phyloP scores from a whole-genome alignment of 2,113 vertebrate genomes.

The Okapia johnstoni region DNA sequence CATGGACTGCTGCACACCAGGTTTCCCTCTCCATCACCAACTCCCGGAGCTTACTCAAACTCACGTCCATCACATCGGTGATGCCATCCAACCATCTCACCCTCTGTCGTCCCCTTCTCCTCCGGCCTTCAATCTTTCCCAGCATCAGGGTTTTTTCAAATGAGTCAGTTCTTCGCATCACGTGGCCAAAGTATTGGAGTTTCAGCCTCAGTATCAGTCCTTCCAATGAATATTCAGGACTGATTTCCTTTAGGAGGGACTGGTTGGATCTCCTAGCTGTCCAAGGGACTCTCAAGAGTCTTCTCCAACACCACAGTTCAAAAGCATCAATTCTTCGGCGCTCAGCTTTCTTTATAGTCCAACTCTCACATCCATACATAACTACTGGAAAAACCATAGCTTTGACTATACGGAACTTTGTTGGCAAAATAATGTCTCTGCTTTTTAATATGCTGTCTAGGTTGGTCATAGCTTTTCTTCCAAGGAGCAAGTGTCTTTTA shows the following conservation, averaged over 20 bases:
- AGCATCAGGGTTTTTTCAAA: neutral
- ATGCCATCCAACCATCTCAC: neutral
- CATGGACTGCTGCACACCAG: neutral
- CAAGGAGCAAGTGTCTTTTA: constrained; percentile 75
- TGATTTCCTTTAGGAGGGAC: neutral
- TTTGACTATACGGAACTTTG: neutral
- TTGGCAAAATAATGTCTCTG: neutral
- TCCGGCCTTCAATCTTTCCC: neutral
- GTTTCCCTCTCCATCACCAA: neutral
- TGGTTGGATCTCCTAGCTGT: neutral
- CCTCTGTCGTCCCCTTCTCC: neutral
- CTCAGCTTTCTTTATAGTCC: neutral
- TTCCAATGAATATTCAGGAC: neutral
- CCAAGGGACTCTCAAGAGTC: constrained; percentile 74
- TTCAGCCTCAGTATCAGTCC: neutral
- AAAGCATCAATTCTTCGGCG: neutral
- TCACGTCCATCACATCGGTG: neutral
- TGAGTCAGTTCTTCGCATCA: neutral
- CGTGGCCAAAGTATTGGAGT: neutral
- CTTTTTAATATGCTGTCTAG: neutral
- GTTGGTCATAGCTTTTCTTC: neutral
- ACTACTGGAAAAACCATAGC: neutral
- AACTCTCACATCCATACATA: neutral
- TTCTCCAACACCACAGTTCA: neutral
- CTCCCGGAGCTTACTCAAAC: neutral